Conservation (phyloP, 2,113 vertebrate species). For the Elgaria multicarinata region DNA sequence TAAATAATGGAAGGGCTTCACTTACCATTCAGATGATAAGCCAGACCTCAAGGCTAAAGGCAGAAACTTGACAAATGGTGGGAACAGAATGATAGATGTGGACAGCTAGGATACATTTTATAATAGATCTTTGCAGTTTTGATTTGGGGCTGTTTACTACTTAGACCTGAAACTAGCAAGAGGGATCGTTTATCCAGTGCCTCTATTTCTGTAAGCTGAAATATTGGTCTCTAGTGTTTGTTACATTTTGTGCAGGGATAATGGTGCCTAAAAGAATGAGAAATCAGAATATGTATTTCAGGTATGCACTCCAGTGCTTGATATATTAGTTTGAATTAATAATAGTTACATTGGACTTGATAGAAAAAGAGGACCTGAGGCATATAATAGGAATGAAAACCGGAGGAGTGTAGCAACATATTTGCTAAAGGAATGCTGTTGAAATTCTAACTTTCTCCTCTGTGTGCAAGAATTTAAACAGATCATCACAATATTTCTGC, state of each 20-base stretch:
- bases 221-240: background rate
- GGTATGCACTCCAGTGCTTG: background rate
- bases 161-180: conserved; percentile 22
- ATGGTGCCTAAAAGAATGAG: conserved; percentile 16
- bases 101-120: conserved; percentile 56
- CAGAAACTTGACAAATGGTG: conserved; percentile 39
- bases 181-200: background rate
- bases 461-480: background rate
- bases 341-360: background rate
- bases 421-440: background rate
- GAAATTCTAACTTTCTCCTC: background rate
- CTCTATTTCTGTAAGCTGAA: conserved; percentile 33
- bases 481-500: background rate
- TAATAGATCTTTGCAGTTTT: conserved; percentile 48
- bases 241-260: conserved; percentile 17
- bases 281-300: background rate
- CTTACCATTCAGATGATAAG: conserved; percentile 56
- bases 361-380: background rate
- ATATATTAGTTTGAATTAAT: background rate
- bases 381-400: conserved; percentile 26
- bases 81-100: conserved; percentile 48
- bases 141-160: conserved; percentile 37
- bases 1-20: conserved; percentile 50
- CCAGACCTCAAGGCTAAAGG: conserved; percentile 33
- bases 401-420: background rate